phyloP scores from a whole-genome alignment of 2,888 invertebrate genomes.

The Caenorhabditis sp. region DNA sequence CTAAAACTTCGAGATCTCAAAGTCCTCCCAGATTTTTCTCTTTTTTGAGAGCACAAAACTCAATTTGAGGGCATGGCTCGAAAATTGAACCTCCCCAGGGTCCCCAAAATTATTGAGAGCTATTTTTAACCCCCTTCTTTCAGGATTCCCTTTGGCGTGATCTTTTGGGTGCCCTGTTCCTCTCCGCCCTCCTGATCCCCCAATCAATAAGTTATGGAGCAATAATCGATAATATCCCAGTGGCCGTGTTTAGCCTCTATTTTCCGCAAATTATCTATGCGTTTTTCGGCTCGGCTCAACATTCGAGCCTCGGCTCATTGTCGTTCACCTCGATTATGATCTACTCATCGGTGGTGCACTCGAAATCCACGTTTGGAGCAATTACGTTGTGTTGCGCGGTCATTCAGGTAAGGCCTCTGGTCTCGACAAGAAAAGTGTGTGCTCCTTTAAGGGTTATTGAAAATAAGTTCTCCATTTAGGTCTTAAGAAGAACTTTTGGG shows the following conservation, averaged over 20 bases:
- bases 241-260: constrained; percentile 40
- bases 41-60: not conserved
- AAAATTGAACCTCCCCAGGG: not conserved
- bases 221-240: constrained; percentile 39
- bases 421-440: too few relatives aligned
- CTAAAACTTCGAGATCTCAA: too few relatives aligned
- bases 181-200: constrained; percentile 27
- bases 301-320: constrained; percentile 43
- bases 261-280: constrained; percentile 48
- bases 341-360: constrained; percentile 22
- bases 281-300: constrained; percentile 46
- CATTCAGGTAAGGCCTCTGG: constrained; percentile 23
- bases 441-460: too few relatives aligned
- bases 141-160: constrained; percentile 35
- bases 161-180: constrained; percentile 33
- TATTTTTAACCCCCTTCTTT: not conserved
- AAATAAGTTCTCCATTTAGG: too few relatives aligned
- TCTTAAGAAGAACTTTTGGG: too few relatives aligned
- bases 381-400: constrained; percentile 33
- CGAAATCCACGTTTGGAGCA: constrained; percentile 16
- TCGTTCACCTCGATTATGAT: constrained; percentile 37
- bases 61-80: too few relatives aligned
- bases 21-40: too few relatives aligned
- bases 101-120: too few relatives aligned
- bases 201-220: constrained; percentile 43